These are phyloP conservation scores for Araneus ventricosus DNA, from an alignment of 1,140 invertebrate species.

Conservation along the genomic window DNA sequence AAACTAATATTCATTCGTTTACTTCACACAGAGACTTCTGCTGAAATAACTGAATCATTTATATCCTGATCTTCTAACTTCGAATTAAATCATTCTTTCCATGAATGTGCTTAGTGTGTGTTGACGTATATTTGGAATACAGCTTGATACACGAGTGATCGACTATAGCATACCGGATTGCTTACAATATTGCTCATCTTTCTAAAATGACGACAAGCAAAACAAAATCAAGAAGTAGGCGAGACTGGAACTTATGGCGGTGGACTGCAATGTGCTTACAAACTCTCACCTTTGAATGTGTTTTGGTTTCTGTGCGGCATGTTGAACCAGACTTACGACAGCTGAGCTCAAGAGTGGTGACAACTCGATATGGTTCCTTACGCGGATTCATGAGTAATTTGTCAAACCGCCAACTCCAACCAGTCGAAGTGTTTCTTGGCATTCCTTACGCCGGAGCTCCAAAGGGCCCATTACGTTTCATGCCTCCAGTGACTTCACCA, in stretches of 20 bases:
- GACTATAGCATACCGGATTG: too few species aligned
- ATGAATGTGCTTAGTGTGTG: too few species aligned
- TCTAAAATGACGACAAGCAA: background rate
- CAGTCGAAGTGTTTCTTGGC: constrained; percentile 82
- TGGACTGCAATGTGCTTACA: constrained; percentile 37
- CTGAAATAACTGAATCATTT: too few species aligned
- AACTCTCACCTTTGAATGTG: constrained; percentile 46
- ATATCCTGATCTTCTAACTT: too few species aligned
- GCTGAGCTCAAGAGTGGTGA: constrained; percentile 85
- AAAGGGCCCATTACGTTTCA: constrained; percentile 86
- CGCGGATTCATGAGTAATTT: constrained; percentile 86
- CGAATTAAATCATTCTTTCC: too few species aligned
- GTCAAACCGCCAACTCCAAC: constrained; percentile 79
- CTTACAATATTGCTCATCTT: too few species aligned
- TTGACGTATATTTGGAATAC: too few species aligned
- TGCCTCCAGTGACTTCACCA: constrained; percentile 84
- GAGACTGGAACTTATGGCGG: background rate
- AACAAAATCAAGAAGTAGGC: background rate
- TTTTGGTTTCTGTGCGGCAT: constrained; percentile 45
- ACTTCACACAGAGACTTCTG: too few species aligned
- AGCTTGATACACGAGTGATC: too few species aligned
- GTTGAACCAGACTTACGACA: constrained; percentile 63
- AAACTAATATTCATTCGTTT: background rate
- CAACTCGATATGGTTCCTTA: constrained; percentile 93
- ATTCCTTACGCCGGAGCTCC: constrained; percentile 92